phyloP scores from a whole-genome alignment of 53 echinoderm and acorn worm genomes.

The Patiria pectinifera region DNA sequence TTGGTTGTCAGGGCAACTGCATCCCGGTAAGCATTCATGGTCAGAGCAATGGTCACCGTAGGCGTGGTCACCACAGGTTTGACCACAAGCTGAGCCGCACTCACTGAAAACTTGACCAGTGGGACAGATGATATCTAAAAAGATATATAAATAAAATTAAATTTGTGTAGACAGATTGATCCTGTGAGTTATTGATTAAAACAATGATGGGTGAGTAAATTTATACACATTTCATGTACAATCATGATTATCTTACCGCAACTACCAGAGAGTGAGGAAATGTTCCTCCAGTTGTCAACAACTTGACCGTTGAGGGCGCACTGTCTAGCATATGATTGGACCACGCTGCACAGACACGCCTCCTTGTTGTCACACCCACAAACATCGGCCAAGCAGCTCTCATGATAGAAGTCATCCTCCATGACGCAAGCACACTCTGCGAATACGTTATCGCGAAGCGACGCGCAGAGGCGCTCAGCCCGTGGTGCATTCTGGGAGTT shows the following conservation, averaged over 20 bases:
- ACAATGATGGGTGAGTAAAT: too few relatives aligned
- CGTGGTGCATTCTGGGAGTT: constrained; percentile 46
- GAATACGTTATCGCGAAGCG: constrained; percentile 11
- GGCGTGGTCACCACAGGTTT: constrained; percentile 35
- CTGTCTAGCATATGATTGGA: constrained; percentile 51
- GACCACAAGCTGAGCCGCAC: constrained; percentile 49
- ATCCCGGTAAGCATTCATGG: constrained; percentile 48
- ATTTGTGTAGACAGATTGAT: too few relatives aligned
- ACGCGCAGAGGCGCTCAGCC: constrained; percentile 41
- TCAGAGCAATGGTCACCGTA: constrained; percentile 41
- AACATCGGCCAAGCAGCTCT: constrained; percentile 44
- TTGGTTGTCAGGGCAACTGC: constrained; percentile 38
- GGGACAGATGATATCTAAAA: constrained; percentile 31
- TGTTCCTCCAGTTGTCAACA: constrained; percentile 49
- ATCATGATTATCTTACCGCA: not conserved
- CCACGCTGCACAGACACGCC: constrained; percentile 32
- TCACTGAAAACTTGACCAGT: constrained; percentile 52
- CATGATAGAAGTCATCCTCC: constrained; percentile 38
- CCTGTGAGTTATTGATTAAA: too few relatives aligned
- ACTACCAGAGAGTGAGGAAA: constrained; percentile 17
- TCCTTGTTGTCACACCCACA: constrained; percentile 54
- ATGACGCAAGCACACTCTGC: constrained; percentile 20
- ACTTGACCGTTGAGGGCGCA: constrained; percentile 51
- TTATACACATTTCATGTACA: not conserved
- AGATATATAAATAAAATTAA: too few relatives aligned